Conservation (phyloP, 2,888 invertebrate species). For the Hirudinaria manillensis region DNA sequence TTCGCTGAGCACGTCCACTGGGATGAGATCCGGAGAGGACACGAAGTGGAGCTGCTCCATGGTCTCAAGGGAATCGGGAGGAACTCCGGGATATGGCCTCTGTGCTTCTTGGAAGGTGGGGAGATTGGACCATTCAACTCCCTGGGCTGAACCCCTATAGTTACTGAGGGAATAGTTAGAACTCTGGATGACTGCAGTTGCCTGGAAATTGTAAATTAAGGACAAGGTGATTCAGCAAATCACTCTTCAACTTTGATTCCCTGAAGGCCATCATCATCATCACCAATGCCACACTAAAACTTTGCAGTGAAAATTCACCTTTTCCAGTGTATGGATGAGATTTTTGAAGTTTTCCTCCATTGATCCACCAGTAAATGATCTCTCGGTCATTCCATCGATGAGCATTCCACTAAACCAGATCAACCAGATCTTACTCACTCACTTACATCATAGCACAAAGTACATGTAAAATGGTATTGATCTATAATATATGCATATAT, state of each 20-base stretch:
- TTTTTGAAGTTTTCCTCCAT: too few species aligned
- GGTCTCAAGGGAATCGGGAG: slow-evolving; percentile 53
- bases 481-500: too few species aligned
- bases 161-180: background rate
- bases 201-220: slow-evolving; percentile 26
- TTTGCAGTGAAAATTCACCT: background rate
- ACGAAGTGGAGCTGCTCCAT: slow-evolving; percentile 59
- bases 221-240: too few species aligned
- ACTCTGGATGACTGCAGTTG: background rate
- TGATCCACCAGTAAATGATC: too few species aligned
- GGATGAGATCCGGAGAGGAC: slow-evolving; percentile 64
- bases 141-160: background rate
- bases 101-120: slow-evolving; percentile 59
- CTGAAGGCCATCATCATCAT: too few species aligned
- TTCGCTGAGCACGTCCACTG: slow-evolving; percentile 73
- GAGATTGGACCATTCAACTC: slow-evolving; percentile 7
- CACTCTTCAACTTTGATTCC: too few species aligned
- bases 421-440: too few species aligned
- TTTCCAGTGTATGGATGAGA: too few species aligned
- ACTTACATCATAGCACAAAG: too few species aligned
- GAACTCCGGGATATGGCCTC: slow-evolving; percentile 56
- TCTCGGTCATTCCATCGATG: too few species aligned
- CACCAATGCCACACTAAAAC: background rate
- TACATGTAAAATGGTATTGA: too few species aligned
- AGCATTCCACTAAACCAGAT: too few species aligned